phyloP scores from a whole-genome alignment of 1,140 invertebrate genomes.

The Stegodyphus mimosarum region DNA sequence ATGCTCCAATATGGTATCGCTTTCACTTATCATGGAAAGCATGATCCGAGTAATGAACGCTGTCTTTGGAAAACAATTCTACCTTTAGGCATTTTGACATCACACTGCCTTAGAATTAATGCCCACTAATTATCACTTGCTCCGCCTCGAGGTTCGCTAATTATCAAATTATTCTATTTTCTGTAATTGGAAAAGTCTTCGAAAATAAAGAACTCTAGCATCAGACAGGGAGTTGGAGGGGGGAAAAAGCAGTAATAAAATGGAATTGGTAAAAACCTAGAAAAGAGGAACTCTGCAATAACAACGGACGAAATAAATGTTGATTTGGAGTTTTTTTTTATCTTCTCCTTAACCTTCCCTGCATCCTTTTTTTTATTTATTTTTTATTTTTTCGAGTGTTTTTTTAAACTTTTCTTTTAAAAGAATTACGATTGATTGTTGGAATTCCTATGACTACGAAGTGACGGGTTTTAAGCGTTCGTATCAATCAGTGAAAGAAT shows the following conservation, averaged over 20 bases:
- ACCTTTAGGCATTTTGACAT: slow-evolving; percentile 38
- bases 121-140: slow-evolving; percentile 50
- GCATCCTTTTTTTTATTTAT: neutral
- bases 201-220: slow-evolving; percentile 54
- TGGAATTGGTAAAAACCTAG: neutral
- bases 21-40: too few species aligned
- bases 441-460: slow-evolving; percentile 57
- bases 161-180: slow-evolving; percentile 61
- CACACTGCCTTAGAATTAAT: slow-evolving; percentile 44
- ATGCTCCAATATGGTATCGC: too few species aligned
- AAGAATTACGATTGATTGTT: slow-evolving; percentile 57
- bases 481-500: slow-evolving; percentile 51
- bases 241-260: slow-evolving; percentile 20
- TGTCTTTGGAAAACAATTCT: neutral
- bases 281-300: slow-evolving; percentile 42
- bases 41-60: too few species aligned
- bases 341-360: neutral
- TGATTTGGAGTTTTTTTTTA: slow-evolving; percentile 41
- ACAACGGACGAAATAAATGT: slow-evolving; percentile 54
- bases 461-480: slow-evolving; percentile 53
- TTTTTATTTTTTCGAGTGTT: slow-evolving; percentile 26
- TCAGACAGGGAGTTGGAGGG: neutral
- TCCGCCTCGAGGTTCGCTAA: slow-evolving; percentile 37
- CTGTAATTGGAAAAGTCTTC: slow-evolving; percentile 56
- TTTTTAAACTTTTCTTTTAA: slow-evolving; percentile 42